Conservation (phyloP, 2,797 vertebrate genomes). For the Alauda arvensis region DNA sequence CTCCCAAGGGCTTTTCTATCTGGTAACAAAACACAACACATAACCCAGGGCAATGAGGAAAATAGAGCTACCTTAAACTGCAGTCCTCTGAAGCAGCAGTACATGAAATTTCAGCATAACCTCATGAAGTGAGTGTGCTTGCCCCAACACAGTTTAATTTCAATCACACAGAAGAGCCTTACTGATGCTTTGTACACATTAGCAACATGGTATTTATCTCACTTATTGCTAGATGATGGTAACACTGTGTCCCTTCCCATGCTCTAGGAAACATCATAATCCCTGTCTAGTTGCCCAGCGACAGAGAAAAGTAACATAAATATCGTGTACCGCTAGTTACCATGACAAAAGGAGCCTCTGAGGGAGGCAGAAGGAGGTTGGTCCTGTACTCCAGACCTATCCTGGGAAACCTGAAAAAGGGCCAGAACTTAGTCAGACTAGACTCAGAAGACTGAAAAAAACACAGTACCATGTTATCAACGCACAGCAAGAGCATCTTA, state of each 20-base stretch:
- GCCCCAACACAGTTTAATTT: background rate
- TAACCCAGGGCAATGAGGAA: background rate
- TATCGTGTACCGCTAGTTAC: background rate
- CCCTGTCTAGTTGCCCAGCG: background rate
- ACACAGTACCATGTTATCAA: background rate
- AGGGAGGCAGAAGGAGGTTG: background rate
- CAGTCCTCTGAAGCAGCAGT: background rate
- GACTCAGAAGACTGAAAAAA: background rate
- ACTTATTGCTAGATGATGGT: background rate
- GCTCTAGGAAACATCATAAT: background rate
- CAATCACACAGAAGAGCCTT: background rate
- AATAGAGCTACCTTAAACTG: background rate
- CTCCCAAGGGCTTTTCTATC: background rate
- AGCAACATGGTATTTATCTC: background rate
- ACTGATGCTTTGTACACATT: background rate
- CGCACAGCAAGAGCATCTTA: fast-evolving
- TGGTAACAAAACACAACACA: background rate
- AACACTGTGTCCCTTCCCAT: background rate
- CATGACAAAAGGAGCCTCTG: background rate
- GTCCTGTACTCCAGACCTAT: background rate
- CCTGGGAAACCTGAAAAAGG: background rate
- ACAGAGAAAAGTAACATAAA: background rate
- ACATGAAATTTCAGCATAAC: background rate
- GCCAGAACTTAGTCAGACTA: background rate
- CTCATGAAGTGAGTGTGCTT: background rate